These are phyloP conservation scores for Callithrix jacchus DNA, from an alignment of 2,113 vertebrate species.

Conservation along the genomic window DNA sequence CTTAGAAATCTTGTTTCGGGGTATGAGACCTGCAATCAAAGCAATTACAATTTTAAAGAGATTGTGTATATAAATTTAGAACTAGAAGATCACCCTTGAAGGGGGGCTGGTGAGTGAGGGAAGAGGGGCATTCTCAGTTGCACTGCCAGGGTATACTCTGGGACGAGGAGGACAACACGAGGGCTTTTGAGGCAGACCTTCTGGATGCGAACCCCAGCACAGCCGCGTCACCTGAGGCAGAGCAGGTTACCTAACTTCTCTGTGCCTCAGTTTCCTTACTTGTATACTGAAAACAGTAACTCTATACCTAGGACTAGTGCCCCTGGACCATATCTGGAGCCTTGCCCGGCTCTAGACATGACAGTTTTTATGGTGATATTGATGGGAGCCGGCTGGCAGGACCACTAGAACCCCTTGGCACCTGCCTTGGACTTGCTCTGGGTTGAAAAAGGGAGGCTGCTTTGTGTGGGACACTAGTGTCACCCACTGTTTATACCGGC, in stretches of 20 bases:
- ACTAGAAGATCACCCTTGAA: neutral
- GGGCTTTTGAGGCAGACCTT: neutral
- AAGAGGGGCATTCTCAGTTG: neutral
- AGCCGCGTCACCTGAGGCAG: neutral
- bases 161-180: too few relatives aligned
- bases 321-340: too few relatives aligned
- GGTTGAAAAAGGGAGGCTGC: neutral
- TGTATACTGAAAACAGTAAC: neutral
- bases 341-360: rapidly evolving
- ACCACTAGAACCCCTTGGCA: neutral
- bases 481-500: too few relatives aligned
- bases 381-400: neutral
- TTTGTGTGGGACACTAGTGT: neutral
- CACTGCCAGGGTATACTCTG: rapidly evolving
- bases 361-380: rapidly evolving
- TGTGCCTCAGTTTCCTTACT: neutral
- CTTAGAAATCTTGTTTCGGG: neutral
- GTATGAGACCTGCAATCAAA: neutral
- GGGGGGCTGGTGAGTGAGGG: neutral
- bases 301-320: neutral
- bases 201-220: neutral
- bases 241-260: neutral
- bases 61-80: neutral
- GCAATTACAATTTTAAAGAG: neutral
- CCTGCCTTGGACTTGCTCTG: neutral